These are phyloP conservation scores for Piaya cayana DNA, from an alignment of 2,113 vertebrate species.

Conservation along the genomic window DNA sequence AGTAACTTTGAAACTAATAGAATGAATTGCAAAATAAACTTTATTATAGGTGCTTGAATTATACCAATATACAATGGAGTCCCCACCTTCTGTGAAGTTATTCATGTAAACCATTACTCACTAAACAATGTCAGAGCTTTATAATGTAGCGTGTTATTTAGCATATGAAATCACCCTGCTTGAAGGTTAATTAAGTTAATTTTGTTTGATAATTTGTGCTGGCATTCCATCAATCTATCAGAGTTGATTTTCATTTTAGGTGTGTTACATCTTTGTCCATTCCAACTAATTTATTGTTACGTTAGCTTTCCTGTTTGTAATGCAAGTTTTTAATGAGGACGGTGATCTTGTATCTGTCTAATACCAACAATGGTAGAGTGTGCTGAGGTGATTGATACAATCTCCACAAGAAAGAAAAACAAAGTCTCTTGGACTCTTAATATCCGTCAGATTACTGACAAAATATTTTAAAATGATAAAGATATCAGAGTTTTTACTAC, in stretches of 20 bases:
- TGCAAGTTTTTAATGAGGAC: neutral
- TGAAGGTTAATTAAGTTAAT: slow-evolving; percentile 19
- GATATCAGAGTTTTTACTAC: neutral
- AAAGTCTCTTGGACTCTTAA: neutral
- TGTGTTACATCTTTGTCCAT: neutral
- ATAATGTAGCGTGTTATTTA: neutral
- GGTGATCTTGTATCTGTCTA: neutral
- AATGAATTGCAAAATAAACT: neutral
- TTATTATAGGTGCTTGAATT: neutral
- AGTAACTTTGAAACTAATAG: neutral
- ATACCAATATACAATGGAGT: neutral
- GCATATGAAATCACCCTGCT: neutral
- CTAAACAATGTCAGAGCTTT: neutral
- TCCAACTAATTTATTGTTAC: neutral
- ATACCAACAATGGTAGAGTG: neutral
- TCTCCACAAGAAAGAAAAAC: neutral
- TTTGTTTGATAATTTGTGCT: neutral
- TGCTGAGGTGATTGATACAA: neutral
- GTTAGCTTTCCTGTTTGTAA: neutral
- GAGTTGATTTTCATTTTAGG: neutral
- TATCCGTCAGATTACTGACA: neutral
- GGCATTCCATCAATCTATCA: neutral
- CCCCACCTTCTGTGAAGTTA: neutral
- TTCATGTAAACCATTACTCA: neutral
- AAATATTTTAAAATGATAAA: neutral